Conservation (phyloP, 2,888 invertebrate species). For the Leptothorax acervorum region DNA sequence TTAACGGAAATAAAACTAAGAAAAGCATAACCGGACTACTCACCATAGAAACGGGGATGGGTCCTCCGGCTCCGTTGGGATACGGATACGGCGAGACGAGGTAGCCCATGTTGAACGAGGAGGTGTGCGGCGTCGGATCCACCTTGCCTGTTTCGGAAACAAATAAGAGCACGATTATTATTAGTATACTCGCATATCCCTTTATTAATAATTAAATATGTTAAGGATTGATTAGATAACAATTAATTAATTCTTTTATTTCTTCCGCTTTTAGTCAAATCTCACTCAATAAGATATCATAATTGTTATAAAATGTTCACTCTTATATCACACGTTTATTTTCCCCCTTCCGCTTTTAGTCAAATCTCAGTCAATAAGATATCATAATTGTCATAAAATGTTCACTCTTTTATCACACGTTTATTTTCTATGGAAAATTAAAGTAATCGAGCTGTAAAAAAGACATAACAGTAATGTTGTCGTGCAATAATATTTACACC, state of each 20-base stretch:
- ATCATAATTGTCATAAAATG: neutral
- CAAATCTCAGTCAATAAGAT: neutral
- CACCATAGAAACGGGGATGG: conserved; percentile 96
- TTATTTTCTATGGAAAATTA: neutral
- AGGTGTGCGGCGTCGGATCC: conserved; percentile 92
- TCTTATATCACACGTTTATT: neutral
- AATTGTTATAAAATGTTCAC: neutral
- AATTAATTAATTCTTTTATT: neutral
- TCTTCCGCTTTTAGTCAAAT: neutral
- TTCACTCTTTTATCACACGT: neutral
- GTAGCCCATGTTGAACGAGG: conserved; percentile 96
- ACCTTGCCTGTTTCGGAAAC: conserved; percentile 90
- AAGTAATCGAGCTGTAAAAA: neutral
- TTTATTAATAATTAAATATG: neutral
- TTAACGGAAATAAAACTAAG: conserved; percentile 33
- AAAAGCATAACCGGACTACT: conserved; percentile 85
- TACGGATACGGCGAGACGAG: conserved; percentile 96
- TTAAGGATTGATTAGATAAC: neutral
- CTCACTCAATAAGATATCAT: neutral
- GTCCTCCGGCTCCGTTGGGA: conserved; percentile 94
- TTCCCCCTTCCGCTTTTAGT: neutral
- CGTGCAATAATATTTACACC: neutral
- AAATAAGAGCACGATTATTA: conserved; percentile 65
- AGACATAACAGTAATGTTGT: neutral
- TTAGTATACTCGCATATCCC: neutral